Percentiles rank a stretch among this genome's conserved stretches.
phyloP scores from a whole-genome alignment of 2,797 vertebrate genomes.

The Eurystomus glaucurus region DNA sequence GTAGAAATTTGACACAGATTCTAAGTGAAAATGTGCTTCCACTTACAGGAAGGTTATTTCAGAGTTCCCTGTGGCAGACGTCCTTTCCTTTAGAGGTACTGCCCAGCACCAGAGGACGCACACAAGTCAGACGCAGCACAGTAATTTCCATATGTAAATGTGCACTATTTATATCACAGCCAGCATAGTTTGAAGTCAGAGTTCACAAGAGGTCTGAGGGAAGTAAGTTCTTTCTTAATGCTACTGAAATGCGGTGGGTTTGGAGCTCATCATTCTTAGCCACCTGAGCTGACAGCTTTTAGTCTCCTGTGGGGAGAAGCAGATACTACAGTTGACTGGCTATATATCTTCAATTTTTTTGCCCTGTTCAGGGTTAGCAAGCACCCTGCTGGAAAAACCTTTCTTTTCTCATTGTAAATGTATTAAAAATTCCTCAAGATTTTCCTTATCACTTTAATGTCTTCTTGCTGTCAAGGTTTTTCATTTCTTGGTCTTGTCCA shows the following conservation, averaged over 20 bases:
- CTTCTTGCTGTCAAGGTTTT: not conserved
- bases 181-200: not conserved
- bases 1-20: not conserved
- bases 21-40: not conserved
- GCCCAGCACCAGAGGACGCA: not conserved
- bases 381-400: not conserved
- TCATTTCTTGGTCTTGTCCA: not conserved
- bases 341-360: not conserved
- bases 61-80: not conserved
- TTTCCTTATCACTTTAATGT: not conserved
- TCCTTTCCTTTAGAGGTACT: not conserved
- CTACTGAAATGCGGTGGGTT: not conserved
- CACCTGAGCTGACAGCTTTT: not conserved
- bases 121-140: not conserved
- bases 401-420: not conserved
- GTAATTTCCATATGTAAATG: not conserved
- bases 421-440: not conserved
- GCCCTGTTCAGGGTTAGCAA: not conserved
- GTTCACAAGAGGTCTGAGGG: not conserved
- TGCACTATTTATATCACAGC: not conserved
- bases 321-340: not conserved
- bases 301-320: not conserved
- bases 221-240: not conserved
- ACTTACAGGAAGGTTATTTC: not conserved
- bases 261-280: not conserved